phyloP scores from a whole-genome alignment of 2,113 vertebrate genomes.

The Cygnus buccinator region DNA sequence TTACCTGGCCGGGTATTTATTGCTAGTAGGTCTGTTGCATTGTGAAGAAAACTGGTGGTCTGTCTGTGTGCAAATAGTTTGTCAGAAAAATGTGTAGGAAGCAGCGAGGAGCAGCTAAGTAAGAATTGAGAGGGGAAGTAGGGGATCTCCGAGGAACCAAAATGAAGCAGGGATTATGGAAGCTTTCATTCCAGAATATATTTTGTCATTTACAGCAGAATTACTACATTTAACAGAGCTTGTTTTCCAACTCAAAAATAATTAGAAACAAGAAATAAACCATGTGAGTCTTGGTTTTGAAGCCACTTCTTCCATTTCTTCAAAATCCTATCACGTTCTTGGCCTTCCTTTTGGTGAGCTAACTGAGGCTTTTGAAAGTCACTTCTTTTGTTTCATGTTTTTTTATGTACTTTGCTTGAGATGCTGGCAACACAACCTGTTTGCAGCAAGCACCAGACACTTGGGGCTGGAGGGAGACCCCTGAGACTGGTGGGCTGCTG shows the following conservation, averaged over 20 bases:
- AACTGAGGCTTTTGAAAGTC: neutral
- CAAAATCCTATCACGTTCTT: neutral
- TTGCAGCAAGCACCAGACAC: neutral
- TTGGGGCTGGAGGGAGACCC: fast-evolving
- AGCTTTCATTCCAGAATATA: neutral
- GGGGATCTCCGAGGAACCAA: neutral
- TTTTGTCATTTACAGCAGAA: neutral
- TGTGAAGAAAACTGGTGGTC: neutral
- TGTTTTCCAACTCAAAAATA: neutral
- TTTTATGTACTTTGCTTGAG: neutral
- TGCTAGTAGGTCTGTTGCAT: neutral
- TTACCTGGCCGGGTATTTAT: neutral
- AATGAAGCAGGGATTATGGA: neutral
- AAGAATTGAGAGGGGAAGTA: neutral
- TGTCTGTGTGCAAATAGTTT: neutral
- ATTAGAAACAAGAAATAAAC: neutral
- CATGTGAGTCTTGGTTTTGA: neutral
- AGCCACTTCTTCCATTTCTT: neutral
- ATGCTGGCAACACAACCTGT: neutral
- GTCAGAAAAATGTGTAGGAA: neutral
- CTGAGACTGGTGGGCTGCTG: neutral
- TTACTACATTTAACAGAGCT: neutral
- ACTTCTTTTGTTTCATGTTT: neutral
- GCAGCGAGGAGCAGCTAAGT: neutral
- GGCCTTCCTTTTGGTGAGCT: neutral